phyloP scores from a whole-genome alignment of 2,888 invertebrate species.

The Hemicrepidius hirtus region DNA sequence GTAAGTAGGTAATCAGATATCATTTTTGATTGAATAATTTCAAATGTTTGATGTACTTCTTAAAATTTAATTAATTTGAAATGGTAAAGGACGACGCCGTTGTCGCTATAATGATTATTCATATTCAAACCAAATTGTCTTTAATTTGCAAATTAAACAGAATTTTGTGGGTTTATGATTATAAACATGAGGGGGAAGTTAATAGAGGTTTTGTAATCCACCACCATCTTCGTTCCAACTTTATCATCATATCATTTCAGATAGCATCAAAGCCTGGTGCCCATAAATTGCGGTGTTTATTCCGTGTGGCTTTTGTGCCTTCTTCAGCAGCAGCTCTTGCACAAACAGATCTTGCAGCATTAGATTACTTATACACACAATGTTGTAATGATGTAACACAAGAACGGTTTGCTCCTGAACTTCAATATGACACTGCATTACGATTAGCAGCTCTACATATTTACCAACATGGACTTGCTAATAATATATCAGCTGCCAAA shows the following conservation, averaged over 20 bases:
- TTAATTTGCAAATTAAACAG: too few relatives aligned
- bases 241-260: conserved; percentile 71
- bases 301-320: conserved; percentile 93
- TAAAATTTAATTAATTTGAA: too few relatives aligned
- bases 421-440: conserved; percentile 90
- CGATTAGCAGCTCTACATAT: conserved; percentile 92
- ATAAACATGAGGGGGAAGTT: background rate
- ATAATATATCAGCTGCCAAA: conserved; percentile 86
- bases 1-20: conserved; percentile 77
- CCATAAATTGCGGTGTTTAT: conserved; percentile 91
- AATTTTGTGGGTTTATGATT: too few relatives aligned
- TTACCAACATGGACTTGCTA: conserved; percentile 90
- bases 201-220: background rate
- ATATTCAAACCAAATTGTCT: too few relatives aligned
- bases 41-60: background rate
- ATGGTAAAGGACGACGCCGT: too few relatives aligned
- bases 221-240: background rate
- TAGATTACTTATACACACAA: conserved; percentile 93
- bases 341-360: conserved; percentile 87
- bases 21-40: conserved; percentile 20
- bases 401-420: conserved; percentile 91
- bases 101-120: too few relatives aligned
- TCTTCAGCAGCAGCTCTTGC: conserved; percentile 89
- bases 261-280: conserved; percentile 93
- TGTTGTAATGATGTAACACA: conserved; percentile 96